Evolutionary conservation across 2,888 invertebrate genomes (phyloP).

Genomic region (Drosophila nr. perissopoda): DNA sequence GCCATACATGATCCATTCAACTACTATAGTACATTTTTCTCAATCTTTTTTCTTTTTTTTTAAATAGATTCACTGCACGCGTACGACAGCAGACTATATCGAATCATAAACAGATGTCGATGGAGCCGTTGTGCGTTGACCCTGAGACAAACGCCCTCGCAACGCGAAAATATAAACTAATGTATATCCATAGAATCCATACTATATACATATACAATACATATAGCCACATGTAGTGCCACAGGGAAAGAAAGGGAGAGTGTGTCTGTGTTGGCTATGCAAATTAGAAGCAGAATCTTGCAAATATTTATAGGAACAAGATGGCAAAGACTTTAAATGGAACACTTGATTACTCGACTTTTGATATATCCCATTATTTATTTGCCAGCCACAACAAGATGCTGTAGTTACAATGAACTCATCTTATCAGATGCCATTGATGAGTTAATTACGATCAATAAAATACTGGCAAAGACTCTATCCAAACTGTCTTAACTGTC

Average conservation of each 20-base stretch:
- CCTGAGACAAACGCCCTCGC: slow-evolving; percentile 79
- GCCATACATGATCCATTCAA: slow-evolving; percentile 70
- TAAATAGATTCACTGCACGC: slow-evolving; percentile 53
- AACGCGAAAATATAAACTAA: slow-evolving; percentile 73
- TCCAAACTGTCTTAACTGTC: slow-evolving; percentile 5
- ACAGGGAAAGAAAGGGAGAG: slow-evolving; percentile 7
- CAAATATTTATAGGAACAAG: slow-evolving; percentile 44
- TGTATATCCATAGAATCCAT: slow-evolving; percentile 39
- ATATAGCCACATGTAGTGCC: background rate
- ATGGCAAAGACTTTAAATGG: slow-evolving; percentile 47
- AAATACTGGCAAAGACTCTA: slow-evolving; percentile 14
- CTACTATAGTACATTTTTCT: slow-evolving; percentile 28
- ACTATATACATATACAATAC: slow-evolving; percentile 4
- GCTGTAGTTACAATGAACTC: slow-evolving; percentile 5
- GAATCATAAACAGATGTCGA: slow-evolving; percentile 63
- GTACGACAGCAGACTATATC: slow-evolving; percentile 31
- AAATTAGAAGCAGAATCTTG: slow-evolving; percentile 36
- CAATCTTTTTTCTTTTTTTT: background rate
- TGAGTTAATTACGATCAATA: slow-evolving; percentile 28
- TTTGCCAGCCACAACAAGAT: background rate
- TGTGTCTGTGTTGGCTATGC: slow-evolving; percentile 22
- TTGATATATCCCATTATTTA: slow-evolving; percentile 34
- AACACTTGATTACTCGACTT: slow-evolving; percentile 42
- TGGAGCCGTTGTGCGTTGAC: slow-evolving; percentile 67
- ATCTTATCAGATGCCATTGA: slow-evolving; percentile 27